A percentile compares a stretch with the other conserved stretches of the same genome.
Conservation (phyloP, 1,140 invertebrate species). For the Rhyacophila brunnea region DNA sequence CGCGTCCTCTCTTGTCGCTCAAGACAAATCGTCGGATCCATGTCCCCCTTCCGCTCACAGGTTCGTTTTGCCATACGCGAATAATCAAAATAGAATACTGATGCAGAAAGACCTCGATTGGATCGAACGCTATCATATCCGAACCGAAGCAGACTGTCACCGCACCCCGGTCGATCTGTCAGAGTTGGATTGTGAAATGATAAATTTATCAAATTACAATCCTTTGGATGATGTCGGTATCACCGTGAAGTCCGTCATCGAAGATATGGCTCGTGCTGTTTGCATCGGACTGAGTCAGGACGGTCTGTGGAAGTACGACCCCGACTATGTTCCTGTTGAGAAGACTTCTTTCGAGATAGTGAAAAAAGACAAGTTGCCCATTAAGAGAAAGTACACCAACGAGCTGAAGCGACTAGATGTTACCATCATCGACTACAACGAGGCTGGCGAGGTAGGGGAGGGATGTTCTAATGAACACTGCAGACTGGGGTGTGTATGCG, state of each 20-base stretch:
- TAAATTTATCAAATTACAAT: constrained; percentile 17
- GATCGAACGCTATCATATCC: constrained; percentile 2
- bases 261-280: constrained; percentile 41
- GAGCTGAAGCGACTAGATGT: constrained; percentile 45
- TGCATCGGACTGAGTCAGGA: constrained; percentile 41
- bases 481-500: constrained; percentile 50
- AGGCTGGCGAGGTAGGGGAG: constrained; percentile 31
- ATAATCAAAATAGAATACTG: constrained; percentile 40
- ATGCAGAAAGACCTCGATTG: constrained; percentile 35
- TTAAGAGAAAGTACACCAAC: constrained; percentile 32
- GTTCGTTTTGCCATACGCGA: constrained; percentile 41
- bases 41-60: constrained; percentile 25
- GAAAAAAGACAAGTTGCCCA: constrained; percentile 28
- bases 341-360: constrained; percentile 14
- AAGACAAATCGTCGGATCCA: constrained; percentile 9
- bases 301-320: constrained; percentile 27
- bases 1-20: constrained; percentile 40
- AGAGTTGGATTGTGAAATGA: constrained; percentile 3
- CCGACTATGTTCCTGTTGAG: constrained; percentile 19
- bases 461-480: constrained; percentile 44
- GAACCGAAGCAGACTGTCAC: not conserved
- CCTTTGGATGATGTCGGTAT: constrained; percentile 15
- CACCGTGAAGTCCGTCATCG: constrained; percentile 36
- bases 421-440: constrained; percentile 43
- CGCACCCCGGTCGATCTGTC: constrained; percentile 6